Conservation (phyloP, 2,113 vertebrate species). For the Sinocyclocheilus maitianheensis region DNA sequence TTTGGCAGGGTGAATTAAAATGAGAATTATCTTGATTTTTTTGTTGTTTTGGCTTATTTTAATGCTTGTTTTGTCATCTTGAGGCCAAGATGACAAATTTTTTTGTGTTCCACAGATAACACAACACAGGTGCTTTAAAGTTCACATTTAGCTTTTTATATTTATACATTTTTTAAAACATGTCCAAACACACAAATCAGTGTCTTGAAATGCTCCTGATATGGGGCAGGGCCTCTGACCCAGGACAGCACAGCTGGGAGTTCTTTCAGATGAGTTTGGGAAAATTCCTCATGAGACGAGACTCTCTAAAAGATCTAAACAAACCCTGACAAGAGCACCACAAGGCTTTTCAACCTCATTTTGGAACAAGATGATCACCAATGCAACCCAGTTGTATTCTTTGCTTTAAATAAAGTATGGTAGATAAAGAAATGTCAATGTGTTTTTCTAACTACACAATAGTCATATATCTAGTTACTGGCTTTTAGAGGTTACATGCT, state of each 20-base stretch:
- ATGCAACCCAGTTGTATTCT: not conserved
- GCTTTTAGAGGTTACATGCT: not conserved
- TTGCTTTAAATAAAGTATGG: not conserved
- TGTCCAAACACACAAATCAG: constrained; percentile 20
- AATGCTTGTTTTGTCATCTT: too few relatives aligned
- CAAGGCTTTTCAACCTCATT: not conserved
- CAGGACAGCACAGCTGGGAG: constrained; percentile 35
- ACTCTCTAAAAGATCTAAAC: constrained; percentile 9
- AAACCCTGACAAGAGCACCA: constrained; percentile 1
- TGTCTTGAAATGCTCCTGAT: not conserved
- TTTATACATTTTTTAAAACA: not conserved
- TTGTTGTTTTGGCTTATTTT: too few relatives aligned
- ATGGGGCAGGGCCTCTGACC: constrained; percentile 12
- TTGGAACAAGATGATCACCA: not conserved
- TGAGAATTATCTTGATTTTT: too few relatives aligned
- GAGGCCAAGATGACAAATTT: too few relatives aligned
- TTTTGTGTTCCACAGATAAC: not conserved
- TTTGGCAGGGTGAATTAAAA: too few relatives aligned
- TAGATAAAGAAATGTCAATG: not conserved
- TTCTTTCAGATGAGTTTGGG: constrained; percentile 1
- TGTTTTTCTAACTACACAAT: not conserved
- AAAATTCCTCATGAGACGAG: not conserved
- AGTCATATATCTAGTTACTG: not conserved
- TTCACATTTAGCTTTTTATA: not conserved
- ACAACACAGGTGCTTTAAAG: too few relatives aligned